phyloP scores from a whole-genome alignment of 2,888 invertebrate species.

The Deroplatys truncata region DNA sequence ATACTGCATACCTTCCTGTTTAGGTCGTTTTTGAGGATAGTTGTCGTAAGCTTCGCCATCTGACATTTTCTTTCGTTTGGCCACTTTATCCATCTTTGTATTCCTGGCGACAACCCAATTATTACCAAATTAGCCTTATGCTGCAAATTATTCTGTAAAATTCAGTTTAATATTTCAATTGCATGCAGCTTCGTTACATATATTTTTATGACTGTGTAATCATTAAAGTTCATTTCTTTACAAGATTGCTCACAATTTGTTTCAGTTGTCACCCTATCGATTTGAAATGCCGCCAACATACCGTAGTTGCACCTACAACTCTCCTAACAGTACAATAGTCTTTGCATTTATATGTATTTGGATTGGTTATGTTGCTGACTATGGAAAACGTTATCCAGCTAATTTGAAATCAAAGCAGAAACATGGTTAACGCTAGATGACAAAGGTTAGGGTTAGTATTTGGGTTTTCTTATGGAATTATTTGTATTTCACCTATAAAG shows the following conservation, averaged over 20 bases:
- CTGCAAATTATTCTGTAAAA: no score
- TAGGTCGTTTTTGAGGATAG: slow-evolving; percentile 22
- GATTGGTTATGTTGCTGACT: neutral
- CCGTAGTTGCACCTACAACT: no score
- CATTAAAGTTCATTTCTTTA: no score
- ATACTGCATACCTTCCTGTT: slow-evolving; percentile 28
- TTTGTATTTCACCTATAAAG: neutral
- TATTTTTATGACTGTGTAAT: no score
- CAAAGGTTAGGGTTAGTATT: neutral
- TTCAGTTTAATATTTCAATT: no score
- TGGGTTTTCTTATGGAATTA: neutral
- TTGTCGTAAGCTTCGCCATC: slow-evolving; percentile 22
- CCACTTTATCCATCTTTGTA: slow-evolving; percentile 17
- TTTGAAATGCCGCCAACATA: no score
- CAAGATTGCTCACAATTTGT: no score
- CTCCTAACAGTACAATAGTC: no score
- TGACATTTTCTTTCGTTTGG: slow-evolving; percentile 21
- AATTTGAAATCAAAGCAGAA: neutral
- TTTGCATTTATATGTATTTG: neutral
- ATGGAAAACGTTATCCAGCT: neutral
- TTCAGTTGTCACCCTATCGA: no score
- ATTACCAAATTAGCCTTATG: no score
- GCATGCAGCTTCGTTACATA: no score
- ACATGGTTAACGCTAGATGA: neutral
- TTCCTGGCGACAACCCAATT: neutral